These are phyloP conservation scores for Zoanthus sociatus DNA, from an alignment of 92 coral and sea anemone species.

Conservation along the genomic window DNA sequence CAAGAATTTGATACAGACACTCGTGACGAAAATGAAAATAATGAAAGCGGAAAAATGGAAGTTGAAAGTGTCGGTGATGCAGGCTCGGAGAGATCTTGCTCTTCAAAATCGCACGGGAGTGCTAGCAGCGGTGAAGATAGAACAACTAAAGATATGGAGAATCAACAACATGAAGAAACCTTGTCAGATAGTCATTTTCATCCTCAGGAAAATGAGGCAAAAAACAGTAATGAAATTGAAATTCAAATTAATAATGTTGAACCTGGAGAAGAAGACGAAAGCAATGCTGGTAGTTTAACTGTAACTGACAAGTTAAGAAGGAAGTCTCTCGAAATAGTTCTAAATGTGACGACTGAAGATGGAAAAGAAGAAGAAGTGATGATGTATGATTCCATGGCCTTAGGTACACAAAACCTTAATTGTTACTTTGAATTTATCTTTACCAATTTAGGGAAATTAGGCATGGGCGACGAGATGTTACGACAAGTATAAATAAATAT, in stretches of 20 bases:
- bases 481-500: too few species aligned
- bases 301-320: constrained; percentile 25
- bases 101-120: constrained; percentile 35
- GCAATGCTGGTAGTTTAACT: not conserved
- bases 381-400: constrained; percentile 58
- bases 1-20: not conserved
- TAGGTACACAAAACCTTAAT: constrained; percentile 53
- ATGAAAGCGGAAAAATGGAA: constrained; percentile 40
- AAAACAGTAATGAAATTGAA: not conserved
- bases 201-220: not conserved
- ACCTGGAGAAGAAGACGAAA: not conserved
- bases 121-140: constrained; percentile 20
- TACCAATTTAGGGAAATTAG: too few species aligned
- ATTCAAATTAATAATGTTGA: not conserved
- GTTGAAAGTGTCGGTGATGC: constrained; percentile 61
- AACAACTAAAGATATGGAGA: not conserved
- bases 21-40: constrained; percentile 5
- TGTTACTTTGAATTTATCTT: too few species aligned
- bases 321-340: constrained; percentile 28
- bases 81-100: constrained; percentile 47
- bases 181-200: not conserved
- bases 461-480: too few species aligned
- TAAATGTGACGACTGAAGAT: constrained; percentile 67
- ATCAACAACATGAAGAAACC: not conserved
- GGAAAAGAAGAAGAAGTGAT: constrained; percentile 66